Evolutionary conservation across 2,797 vertebrate species (phyloP).

Genomic region (Aphelocoma californica): DNA sequence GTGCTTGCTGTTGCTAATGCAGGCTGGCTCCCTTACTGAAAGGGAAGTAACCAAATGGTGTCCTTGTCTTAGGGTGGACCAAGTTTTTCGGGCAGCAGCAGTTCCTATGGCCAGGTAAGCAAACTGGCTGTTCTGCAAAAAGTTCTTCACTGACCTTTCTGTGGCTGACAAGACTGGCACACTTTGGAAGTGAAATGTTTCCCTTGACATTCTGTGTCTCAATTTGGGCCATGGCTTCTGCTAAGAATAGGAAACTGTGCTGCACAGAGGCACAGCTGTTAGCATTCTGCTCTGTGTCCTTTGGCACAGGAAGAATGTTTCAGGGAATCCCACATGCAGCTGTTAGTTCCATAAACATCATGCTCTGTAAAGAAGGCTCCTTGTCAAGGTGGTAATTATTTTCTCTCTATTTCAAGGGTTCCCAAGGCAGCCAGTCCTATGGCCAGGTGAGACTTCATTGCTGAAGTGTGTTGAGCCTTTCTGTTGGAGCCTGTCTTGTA

Average conservation of each 20-base stretch:
- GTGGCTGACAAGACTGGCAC: neutral
- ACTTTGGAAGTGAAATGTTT: neutral
- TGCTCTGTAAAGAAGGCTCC: neutral
- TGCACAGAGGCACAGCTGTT: neutral
- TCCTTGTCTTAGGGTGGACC: neutral
- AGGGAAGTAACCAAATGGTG: neutral
- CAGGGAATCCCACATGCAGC: neutral
- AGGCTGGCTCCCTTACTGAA: neutral
- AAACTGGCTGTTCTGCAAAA: neutral
- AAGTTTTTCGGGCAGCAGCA: neutral
- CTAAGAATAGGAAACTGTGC: neutral
- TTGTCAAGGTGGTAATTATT: neutral
- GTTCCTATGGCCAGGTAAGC: slow-evolving; percentile 18
- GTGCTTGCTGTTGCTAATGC: neutral
- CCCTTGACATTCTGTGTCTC: neutral
- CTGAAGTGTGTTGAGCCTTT: neutral
- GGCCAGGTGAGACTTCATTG: neutral
- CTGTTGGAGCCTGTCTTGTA: neutral
- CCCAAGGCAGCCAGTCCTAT: neutral
- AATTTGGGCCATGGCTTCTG: neutral
- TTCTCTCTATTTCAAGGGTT: neutral
- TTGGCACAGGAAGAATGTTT: neutral
- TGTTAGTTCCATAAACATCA: neutral
- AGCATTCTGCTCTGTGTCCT: neutral
- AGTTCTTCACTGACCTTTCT: neutral